Conservation (phyloP, 2,888 invertebrate genomes). For the Macrostomum cliftonense region DNA sequence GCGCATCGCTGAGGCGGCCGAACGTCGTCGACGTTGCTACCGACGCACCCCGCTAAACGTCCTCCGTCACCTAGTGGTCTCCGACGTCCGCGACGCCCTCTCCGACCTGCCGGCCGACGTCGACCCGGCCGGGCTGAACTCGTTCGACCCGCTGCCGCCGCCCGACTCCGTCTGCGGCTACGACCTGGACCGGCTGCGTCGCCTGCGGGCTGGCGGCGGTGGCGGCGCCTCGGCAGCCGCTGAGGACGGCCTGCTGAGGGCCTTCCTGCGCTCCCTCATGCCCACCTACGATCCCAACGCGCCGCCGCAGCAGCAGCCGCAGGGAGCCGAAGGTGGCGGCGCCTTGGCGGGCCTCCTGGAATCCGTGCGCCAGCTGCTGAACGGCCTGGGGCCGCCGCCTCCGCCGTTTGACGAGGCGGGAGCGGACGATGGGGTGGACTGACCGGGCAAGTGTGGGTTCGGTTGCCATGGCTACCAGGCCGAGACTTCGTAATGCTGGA, state of each 20-base stretch:
- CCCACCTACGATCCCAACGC: constrained; percentile 47
- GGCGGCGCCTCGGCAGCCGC: constrained; percentile 3
- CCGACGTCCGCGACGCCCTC: constrained; percentile 51
- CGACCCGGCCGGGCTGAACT: neutral
- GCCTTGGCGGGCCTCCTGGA: too few relatives aligned
- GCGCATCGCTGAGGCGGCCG: constrained; percentile 38
- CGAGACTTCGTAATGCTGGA: too few relatives aligned
- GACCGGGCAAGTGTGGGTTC: too few relatives aligned
- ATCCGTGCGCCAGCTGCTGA: too few relatives aligned
- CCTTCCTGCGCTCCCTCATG: constrained; percentile 54
- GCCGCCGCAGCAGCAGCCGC: too few relatives aligned
- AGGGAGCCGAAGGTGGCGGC: too few relatives aligned
- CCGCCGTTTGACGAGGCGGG: too few relatives aligned
- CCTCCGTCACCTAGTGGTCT: constrained; percentile 51
- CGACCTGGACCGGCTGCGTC: constrained; percentile 17
- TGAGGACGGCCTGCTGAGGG: constrained; percentile 34
- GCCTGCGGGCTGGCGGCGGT: too few relatives aligned
- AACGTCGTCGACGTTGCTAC: constrained; percentile 49
- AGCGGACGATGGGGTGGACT: too few relatives aligned
- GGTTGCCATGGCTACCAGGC: too few relatives aligned
- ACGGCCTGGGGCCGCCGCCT: too few relatives aligned
- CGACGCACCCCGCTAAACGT: constrained; percentile 50
- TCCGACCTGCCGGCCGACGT: constrained; percentile 40
- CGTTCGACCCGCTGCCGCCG: constrained; percentile 62
- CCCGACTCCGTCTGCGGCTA: constrained; percentile 54